A percentile compares a stretch with the other conserved stretches of the same genome.
These are phyloP conservation scores for Serinus canaria DNA, from an alignment of 2,113 vertebrate genomes.

Conservation along the genomic window DNA sequence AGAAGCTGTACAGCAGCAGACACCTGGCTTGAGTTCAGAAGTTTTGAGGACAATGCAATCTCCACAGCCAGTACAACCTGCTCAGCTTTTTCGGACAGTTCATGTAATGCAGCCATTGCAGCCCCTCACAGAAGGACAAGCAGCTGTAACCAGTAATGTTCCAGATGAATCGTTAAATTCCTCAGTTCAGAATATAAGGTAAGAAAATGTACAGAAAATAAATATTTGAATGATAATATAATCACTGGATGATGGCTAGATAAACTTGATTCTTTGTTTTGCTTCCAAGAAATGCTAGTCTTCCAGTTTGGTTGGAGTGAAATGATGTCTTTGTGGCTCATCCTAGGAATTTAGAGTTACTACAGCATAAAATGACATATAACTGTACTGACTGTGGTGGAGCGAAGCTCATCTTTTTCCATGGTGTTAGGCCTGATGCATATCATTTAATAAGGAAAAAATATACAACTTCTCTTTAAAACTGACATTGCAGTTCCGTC, in stretches of 20 bases:
- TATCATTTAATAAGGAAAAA: neutral
- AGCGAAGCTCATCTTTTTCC: neutral
- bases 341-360: neutral
- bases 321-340: neutral
- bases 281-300: neutral
- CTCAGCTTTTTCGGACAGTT: conserved; percentile 89
- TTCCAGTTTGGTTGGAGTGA: neutral
- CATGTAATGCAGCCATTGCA: conserved; percentile 88
- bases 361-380: neutral
- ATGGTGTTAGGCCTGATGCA: neutral
- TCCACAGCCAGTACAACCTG: conserved; percentile 80
- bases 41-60: conserved; percentile 87
- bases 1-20: conserved; percentile 82
- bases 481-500: neutral
- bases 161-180: conserved; percentile 70
- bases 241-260: neutral
- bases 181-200: conserved; percentile 73
- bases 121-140: conserved; percentile 77
- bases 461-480: neutral
- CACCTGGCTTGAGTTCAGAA: conserved; percentile 84
- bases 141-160: conserved; percentile 54
- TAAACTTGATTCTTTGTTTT: neutral
- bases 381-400: neutral
- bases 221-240: neutral
- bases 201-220: neutral